phyloP scores from a whole-genome alignment of 1,140 invertebrate species.

The Drosophila orena region DNA sequence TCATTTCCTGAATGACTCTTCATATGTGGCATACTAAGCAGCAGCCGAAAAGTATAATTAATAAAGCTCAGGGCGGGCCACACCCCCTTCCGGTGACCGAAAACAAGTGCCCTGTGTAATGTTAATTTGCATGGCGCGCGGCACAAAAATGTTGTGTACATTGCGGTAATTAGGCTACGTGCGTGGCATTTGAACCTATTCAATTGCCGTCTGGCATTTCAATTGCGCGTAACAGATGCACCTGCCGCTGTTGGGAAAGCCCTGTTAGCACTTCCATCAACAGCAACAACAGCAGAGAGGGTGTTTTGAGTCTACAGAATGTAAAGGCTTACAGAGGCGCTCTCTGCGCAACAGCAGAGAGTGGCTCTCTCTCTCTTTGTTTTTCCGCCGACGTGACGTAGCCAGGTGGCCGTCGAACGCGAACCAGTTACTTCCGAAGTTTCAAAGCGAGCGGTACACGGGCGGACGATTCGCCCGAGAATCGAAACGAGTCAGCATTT shows the following conservation, averaged over 20 bases:
- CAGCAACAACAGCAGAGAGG: conserved; percentile 42
- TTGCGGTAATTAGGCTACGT: conserved; percentile 80
- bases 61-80: conserved; percentile 39
- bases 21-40: conserved; percentile 50
- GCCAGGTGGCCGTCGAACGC: conserved; percentile 67
- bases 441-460: conserved; percentile 61
- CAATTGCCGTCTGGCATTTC: conserved; percentile 54
- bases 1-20: conserved; percentile 52
- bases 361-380: conserved; percentile 7
- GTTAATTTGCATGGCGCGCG: conserved; percentile 72
- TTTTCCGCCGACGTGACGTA: conserved; percentile 52
- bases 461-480: conserved; percentile 34
- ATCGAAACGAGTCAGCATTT: conserved; percentile 1
- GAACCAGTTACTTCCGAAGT: conserved; percentile 76
- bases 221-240: conserved; percentile 31
- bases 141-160: conserved; percentile 75
- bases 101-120: conserved; percentile 54
- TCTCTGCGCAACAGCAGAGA: conserved; percentile 17
- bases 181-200: conserved; percentile 69
- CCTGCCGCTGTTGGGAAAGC: conserved; percentile 51
- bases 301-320: conserved; percentile 46
- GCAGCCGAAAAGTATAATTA: conserved; percentile 36
- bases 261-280: conserved; percentile 27
- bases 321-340: conserved; percentile 50
- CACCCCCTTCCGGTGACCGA: conserved; percentile 24